Conservation (phyloP, 2,888 invertebrate species). For the Rhagium mordax region DNA sequence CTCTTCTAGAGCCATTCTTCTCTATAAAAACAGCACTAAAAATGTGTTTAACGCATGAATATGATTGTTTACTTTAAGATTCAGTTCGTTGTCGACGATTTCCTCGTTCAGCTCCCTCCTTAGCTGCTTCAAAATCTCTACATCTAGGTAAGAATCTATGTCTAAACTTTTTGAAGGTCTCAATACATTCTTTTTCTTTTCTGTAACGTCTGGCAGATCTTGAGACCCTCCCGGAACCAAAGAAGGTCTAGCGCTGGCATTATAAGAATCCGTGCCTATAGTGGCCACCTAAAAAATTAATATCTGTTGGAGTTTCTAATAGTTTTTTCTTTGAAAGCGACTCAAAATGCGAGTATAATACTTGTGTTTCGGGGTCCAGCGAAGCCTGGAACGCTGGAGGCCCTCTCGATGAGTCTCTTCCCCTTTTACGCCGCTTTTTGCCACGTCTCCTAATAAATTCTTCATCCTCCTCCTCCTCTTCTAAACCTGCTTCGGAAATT, state of each 20-base stretch:
- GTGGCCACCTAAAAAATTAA: conserved; percentile 54
- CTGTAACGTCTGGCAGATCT: conserved; percentile 29
- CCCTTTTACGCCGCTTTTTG: conserved; percentile 70
- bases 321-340: too few species aligned
- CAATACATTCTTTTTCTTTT: conserved; percentile 32
- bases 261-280: conserved; percentile 74
- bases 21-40: conserved; percentile 67
- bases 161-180: conserved; percentile 51
- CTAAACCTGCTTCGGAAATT: conserved; percentile 70
- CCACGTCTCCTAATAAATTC: conserved; percentile 76
- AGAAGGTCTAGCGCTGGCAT: conserved; percentile 79
- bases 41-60: neutral
- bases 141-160: conserved; percentile 72
- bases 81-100: conserved; percentile 80
- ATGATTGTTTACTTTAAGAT: conserved; percentile 72
- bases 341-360: conserved; percentile 51
- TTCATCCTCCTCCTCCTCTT: conserved; percentile 75
- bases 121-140: conserved; percentile 77
- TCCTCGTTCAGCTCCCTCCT: conserved; percentile 79
- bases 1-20: conserved; percentile 79
- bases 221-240: conserved; percentile 69
- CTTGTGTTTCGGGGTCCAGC: conserved; percentile 82
- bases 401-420: conserved; percentile 63
- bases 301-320: neutral
- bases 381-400: conserved; percentile 65